A percentile compares a stretch with the other conserved stretches of the same genome.
These are phyloP conservation scores for Alsophila aescularia DNA, from an alignment of 2,888 invertebrate genomes.

Conservation along the genomic window DNA sequence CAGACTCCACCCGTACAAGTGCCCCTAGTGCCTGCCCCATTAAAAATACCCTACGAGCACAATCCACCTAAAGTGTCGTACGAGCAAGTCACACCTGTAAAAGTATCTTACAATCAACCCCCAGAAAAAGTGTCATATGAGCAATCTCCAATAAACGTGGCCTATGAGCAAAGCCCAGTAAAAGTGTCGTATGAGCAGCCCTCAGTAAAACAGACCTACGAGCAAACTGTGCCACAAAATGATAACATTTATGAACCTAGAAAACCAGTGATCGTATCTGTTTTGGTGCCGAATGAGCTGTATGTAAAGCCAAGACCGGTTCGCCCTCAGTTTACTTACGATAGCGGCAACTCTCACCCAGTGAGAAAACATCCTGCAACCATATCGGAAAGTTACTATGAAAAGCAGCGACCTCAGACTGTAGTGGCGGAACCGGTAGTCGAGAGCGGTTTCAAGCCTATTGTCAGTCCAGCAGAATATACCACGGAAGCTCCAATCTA, in stretches of 20 bases:
- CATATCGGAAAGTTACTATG: conserved; percentile 73
- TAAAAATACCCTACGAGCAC: conserved; percentile 13
- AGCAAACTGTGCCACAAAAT: conserved; percentile 33
- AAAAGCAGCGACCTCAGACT: conserved; percentile 57
- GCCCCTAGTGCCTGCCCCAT: conserved; percentile 2
- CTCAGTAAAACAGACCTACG: conserved; percentile 14
- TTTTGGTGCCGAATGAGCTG: conserved; percentile 59
- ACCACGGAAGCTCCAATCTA: conserved; percentile 54
- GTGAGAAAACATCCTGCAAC: conserved; percentile 59
- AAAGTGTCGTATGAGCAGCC: conserved; percentile 6
- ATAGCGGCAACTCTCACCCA: conserved; percentile 53
- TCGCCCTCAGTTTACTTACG: conserved; percentile 61
- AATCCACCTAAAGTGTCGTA: conserved; percentile 4
- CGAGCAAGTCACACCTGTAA: conserved; percentile 1
- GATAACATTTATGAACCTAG: conserved; percentile 53
- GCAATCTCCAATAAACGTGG: conserved; percentile 14
- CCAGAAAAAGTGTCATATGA: conserved; percentile 12
- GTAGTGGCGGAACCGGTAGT: conserved; percentile 56
- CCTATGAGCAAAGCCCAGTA: conserved; percentile 9
- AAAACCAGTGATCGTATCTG: conserved; percentile 55
- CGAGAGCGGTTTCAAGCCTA: conserved; percentile 74
- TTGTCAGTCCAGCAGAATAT: conserved; percentile 48
- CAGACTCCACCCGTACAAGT: conserved; percentile 73
- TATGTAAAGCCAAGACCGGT: conserved; percentile 65
- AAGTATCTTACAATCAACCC: conserved; percentile 14